Base-by-base conservation (phyloP, 2,888 invertebrate genomes). In the Bursaphelenchus okinawaensis region DNA sequence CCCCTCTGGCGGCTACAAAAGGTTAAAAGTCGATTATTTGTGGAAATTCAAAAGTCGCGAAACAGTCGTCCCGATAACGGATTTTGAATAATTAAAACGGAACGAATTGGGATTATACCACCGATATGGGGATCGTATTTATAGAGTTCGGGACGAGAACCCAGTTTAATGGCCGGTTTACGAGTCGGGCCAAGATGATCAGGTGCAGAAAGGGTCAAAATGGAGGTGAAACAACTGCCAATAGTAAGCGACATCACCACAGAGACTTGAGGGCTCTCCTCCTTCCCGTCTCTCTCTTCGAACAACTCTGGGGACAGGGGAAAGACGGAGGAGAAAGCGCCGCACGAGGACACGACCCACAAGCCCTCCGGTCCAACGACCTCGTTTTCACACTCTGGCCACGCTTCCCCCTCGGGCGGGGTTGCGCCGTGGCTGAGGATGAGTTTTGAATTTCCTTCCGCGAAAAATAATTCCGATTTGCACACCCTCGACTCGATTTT, bases 31-130 rank as follows among this genome's bases (percentile, higher is more conserved):
- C 12, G n/a, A 40, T 40, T 40, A 12, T 4, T n/a, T n/a, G n/a
- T 12, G 16, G 6, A 40, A 40, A 40, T 40, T n/a, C 12, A n/a
- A 16, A 40, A 40, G 40, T 40, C 40, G 12, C 40, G 40, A 40
- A 12, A n/a, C 12, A 40, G 40, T 12, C 16, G 12, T 40, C 40
- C 3, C 40, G 40, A 40, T 16, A 12, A 16, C 3, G 40, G 40
- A 4, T 4, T 56, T 56, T 56, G 56, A 29, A 56, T 56, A 56
- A 56, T 56, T 50, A 16, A n/a, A n/a, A n/a, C n/a, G 40, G 40
- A 40, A 40, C 16, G 40, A 40, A 40, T 40, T 40, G 1, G n/a
- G n/a, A n/a, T n/a, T n/a, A n/a, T n/a, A n/a, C n/a, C n/a, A 55
- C n/a, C 0, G 55, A 23, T 23, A 20, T 9, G 40, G 20, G 24